Evolutionary conservation across 2,888 invertebrate genomes (phyloP), one percentile per base, ranked within the genome.

Genomic region (Galerucella calmariensis): DNA sequence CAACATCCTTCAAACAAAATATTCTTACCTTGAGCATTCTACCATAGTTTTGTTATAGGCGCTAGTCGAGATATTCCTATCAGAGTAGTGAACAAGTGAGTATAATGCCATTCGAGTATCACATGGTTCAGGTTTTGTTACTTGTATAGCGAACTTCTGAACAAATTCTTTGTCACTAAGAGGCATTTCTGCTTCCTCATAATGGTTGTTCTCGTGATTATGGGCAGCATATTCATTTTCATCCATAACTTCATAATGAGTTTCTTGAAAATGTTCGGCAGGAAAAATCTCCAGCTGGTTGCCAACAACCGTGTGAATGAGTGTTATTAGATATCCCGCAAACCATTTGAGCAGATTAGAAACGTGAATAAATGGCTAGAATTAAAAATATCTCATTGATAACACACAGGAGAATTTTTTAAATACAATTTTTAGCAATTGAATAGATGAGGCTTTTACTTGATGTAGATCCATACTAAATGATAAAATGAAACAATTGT

Each of bases 61-160:
- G 73, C 85, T 86, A 27, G 77, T 83, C 0, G 86, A 84, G 41
- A 85, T 82, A 73, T 86, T 86, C 65, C 84, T 81, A 41, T 86
- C 85, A 2, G 83, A 83, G 73, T 86, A 86, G 75, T 85, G 84
- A 0, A 85, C 81, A 67, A 88, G 76, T n/a, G 83, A 85, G 75
- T 87, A 88, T 10, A 88, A 74, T 79, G 83, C 86, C 80, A 87
- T 82, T 73, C 94, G 92, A 84, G 95, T 91, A 85, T 97, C 97
- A 86, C 97, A 97, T 2, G 96, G 93, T 79, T 94, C 93, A 1
- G 95, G 95, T 74, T 94, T 90, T 0, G 97, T 96, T 82, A 95
- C 90, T n/a, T 72, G 79, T 72, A 81, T 78, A 58, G 81, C 80
- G 61, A 77, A 77, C 62, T 82, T 93, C 8, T 82, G 83, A 85